Evolutionary conservation across 2,113 vertebrate species (phyloP), one percentile per base, ranked within the genome.

Genomic region (Hemiprocne comata): DNA sequence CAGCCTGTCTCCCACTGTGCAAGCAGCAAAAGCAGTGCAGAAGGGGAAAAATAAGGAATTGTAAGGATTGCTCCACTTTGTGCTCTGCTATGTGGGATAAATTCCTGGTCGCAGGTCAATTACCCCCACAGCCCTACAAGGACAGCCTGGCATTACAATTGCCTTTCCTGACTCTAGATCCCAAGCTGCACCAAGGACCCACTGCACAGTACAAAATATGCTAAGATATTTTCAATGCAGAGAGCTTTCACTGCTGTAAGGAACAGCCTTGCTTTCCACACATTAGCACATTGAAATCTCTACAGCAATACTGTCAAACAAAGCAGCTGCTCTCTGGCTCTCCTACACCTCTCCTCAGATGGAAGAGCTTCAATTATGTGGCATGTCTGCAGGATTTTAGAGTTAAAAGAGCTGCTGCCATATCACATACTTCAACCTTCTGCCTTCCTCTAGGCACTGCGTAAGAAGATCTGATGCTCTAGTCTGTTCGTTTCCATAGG

Each of bases 311-410:
- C 80, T 86, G 87, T 64, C 86, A 64, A 86, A 61, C 64, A 61
- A 75, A 86, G 92, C 84, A 89, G 77, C 93, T 72, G 92, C 80
- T 88, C 94, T 44, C 90, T 16, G 61, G 9, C 87, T 83, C 85
- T 93, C 94, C 92, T 13, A 33, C 74, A 71, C 62, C 48, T 75
- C 85, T 82, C 66, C 78, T 57, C 40, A 29, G 51, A 54, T 6
- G 62, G 61, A 87, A 61, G 40, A 91, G 76, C 75, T 61, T 46
- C 66, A n/a, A 9, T 36, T 54, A 62, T 10, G n/a, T 10, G 72
- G 17, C 58, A 24, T 0, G 15, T 4, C 72, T 79, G 67, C 54
- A 46, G 69, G 42, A 73, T 44, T n/a, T 28, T 3, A 38, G 58
- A 81, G n/a, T 11, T 33, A 21, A 15, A 79, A 84, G 75, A 79